Conservation (phyloP, 2,888 invertebrate species). For the Caenorhabditis japonica region DNA sequence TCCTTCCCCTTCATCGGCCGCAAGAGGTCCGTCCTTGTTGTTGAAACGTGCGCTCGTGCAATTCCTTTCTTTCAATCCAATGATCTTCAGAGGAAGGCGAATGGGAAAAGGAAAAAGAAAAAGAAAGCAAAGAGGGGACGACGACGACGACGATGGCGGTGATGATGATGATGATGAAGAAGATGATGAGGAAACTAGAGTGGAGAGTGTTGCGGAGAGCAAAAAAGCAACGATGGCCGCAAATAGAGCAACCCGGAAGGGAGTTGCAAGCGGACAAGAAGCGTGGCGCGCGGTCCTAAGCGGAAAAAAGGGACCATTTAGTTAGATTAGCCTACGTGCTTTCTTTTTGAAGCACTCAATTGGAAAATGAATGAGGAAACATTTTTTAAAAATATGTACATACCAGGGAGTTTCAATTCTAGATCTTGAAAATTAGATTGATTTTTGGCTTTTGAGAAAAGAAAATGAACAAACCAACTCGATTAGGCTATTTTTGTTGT, state of each 20-base stretch:
- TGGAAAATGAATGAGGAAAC: slow-evolving; percentile 40
- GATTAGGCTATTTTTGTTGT: slow-evolving; percentile 9
- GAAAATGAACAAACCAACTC: slow-evolving; percentile 4
- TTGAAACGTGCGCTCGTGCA: slow-evolving; percentile 51
- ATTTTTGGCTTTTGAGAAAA: slow-evolving; percentile 2
- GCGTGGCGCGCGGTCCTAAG: slow-evolving; percentile 5
- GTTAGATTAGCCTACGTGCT: slow-evolving; percentile 33
- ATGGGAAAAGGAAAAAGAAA: slow-evolving; percentile 5
- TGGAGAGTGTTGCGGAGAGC: not conserved
- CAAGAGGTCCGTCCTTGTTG: slow-evolving; percentile 25
- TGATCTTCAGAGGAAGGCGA: slow-evolving; percentile 34
- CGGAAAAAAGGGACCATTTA: slow-evolving; percentile 22
- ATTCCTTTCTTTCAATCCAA: slow-evolving; percentile 13
- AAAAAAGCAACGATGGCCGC: slow-evolving; percentile 8
- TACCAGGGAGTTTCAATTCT: too few relatives aligned
- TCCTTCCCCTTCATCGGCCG: slow-evolving; percentile 14
- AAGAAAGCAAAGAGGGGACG: too few relatives aligned
- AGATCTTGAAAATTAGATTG: too few relatives aligned
- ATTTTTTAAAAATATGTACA: too few relatives aligned
- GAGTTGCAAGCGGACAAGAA: slow-evolving; percentile 40
- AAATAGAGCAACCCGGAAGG: slow-evolving; percentile 52
- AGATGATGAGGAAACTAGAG: slow-evolving; percentile 17
- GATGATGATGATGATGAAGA: slow-evolving; percentile 39
- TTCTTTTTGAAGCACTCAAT: slow-evolving; percentile 11
- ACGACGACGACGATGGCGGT: slow-evolving; percentile 14